These are phyloP conservation scores for Ptychoptera albimana DNA, from an alignment of 2,888 invertebrate species.

Conservation along the genomic window DNA sequence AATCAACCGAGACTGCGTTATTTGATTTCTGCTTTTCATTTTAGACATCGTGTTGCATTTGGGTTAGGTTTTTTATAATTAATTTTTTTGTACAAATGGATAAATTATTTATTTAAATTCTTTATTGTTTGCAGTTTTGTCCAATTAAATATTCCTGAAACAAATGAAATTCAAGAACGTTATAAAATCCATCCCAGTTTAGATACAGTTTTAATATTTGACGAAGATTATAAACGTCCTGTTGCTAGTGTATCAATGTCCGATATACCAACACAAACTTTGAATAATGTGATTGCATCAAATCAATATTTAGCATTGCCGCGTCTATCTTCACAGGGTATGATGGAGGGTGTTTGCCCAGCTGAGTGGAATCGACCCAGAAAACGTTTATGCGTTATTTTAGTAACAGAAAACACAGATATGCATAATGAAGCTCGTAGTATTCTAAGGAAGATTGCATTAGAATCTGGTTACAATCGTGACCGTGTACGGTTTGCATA, in stretches of 20 bases:
- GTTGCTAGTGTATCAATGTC: conserved; percentile 78
- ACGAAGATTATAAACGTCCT: conserved; percentile 67
- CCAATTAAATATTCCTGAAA: conserved; percentile 42
- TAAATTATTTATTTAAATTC: conserved; percentile 9
- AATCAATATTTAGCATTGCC: conserved; percentile 83
- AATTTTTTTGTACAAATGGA: conserved; percentile 2
- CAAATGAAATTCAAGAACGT: conserved; percentile 43
- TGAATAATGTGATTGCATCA: conserved; percentile 74
- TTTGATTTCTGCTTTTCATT: conserved; percentile 73
- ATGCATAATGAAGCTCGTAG: conserved; percentile 35
- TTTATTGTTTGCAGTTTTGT: conserved; percentile 42
- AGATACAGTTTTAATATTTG: conserved; percentile 75
- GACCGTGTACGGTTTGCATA: conserved; percentile 75
- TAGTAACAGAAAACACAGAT: conserved; percentile 51
- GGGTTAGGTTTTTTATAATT: conserved; percentile 39
- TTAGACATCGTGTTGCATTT: conserved; percentile 71
- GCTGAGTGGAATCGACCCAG: conserved; percentile 67
- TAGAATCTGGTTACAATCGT: conserved; percentile 44
- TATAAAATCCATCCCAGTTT: conserved; percentile 57
- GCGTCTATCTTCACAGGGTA: conserved; percentile 78
- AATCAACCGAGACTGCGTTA: conserved; percentile 67
- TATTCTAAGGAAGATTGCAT: conserved; percentile 54
- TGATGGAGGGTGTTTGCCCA: conserved; percentile 55
- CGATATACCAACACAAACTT: conserved; percentile 73
- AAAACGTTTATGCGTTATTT: conserved; percentile 59